phyloP scores from a whole-genome alignment of 1,140 invertebrate species.

The Meloidogyne chitwoodi region DNA sequence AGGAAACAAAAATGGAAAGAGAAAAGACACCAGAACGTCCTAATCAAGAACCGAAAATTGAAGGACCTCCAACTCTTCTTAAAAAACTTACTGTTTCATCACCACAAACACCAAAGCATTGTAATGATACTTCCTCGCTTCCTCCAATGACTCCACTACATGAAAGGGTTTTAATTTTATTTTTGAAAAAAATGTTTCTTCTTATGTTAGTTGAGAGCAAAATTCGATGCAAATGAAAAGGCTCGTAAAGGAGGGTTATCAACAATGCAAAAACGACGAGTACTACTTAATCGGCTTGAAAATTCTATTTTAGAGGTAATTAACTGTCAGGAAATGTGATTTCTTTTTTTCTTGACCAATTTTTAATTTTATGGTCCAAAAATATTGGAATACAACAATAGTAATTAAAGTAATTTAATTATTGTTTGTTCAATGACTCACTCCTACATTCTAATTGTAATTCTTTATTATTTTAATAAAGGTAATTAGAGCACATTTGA shows the following conservation, averaged over 20 bases:
- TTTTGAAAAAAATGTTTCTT: background rate
- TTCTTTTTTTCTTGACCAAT: no score
- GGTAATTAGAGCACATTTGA: slow-evolving; percentile 16
- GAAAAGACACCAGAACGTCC: slow-evolving; percentile 5
- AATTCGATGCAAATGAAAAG: slow-evolving; percentile 1
- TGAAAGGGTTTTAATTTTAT: background rate
- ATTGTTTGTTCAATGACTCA: no score
- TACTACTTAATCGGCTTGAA: slow-evolving; percentile 2
- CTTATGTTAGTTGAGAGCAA: slow-evolving; percentile 4
- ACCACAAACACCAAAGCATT: slow-evolving; percentile 11
- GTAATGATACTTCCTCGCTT: background rate
- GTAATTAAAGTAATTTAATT: no score
- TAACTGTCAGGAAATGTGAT: no score
- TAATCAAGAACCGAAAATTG: background rate
- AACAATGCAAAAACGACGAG: background rate
- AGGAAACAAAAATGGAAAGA: background rate
- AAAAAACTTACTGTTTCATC: background rate
- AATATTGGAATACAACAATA: no score
- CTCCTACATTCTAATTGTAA: no score
- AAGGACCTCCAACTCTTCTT: background rate
- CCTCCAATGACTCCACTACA: background rate
- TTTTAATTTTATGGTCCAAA: no score
- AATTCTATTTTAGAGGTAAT: slow-evolving; percentile 1
- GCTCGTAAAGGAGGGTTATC: background rate
- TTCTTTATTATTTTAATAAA: background rate